These are phyloP conservation scores for Cryptotis parvus DNA, from an alignment of 2,113 vertebrate genomes.

Conservation along the genomic window DNA sequence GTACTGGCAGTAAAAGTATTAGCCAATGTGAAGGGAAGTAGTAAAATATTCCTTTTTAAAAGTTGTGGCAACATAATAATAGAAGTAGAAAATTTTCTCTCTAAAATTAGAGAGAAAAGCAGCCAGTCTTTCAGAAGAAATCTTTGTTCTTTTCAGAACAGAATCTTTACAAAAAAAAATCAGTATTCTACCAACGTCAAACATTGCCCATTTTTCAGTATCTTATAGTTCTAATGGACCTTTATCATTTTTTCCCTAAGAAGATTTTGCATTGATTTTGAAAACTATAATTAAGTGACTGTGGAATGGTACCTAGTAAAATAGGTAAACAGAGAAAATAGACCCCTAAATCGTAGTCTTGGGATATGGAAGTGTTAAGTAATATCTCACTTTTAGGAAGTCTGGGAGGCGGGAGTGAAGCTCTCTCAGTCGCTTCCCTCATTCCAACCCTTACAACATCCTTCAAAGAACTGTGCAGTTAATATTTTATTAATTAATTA, in stretches of 20 bases:
- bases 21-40: slow-evolving; percentile 17
- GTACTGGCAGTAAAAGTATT: slow-evolving; percentile 51
- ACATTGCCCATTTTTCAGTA: background rate
- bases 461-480: background rate
- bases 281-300: background rate
- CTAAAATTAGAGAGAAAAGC: slow-evolving; percentile 42
- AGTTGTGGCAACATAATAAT: background rate
- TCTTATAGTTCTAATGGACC: background rate
- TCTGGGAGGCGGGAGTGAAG: no score
- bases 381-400: background rate
- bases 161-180: background rate
- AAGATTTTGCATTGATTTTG: slow-evolving; percentile 19
- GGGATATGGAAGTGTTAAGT: background rate
- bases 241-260: background rate
- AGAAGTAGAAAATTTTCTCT: background rate
- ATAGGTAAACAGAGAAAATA: background rate
- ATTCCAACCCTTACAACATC: no score
- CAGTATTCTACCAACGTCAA: background rate
- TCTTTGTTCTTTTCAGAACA: slow-evolving; percentile 43
- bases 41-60: slow-evolving; percentile 43
- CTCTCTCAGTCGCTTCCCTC: background rate
- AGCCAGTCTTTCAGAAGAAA: background rate
- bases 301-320: no score
- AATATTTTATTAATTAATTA: no score
- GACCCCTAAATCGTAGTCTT: background rate